These are phyloP conservation scores for Linurgus olivaceus DNA, from an alignment of 2,797 vertebrate genomes.

Conservation along the genomic window DNA sequence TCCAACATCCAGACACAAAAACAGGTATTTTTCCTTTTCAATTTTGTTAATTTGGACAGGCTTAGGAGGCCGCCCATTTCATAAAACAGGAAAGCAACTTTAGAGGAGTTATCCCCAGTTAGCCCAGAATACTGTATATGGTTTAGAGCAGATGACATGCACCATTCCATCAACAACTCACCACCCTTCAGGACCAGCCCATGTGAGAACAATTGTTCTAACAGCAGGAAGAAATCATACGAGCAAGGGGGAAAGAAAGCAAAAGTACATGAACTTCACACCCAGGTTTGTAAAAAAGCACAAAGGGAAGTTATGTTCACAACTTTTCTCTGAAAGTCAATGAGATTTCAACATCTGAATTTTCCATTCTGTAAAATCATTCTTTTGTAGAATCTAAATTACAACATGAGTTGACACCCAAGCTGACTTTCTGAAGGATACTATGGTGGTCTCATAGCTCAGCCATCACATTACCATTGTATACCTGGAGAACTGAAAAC, in stretches of 20 bases:
- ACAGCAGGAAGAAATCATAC: conserved; percentile 7
- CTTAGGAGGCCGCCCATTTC: conserved; percentile 37
- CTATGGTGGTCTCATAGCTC: background rate
- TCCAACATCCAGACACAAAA: conserved; percentile 33
- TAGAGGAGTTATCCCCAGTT: conserved; percentile 55
- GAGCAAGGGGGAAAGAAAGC: conserved; percentile 1
- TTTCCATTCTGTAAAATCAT: background rate
- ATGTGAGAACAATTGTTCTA: conserved; percentile 44
- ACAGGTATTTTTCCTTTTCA: background rate
- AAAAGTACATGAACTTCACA: background rate
- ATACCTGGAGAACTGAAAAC: background rate
- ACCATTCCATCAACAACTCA: conserved; percentile 62
- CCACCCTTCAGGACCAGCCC: background rate
- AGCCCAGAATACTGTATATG: conserved; percentile 39
- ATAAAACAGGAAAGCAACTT: conserved; percentile 68
- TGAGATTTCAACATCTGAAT: background rate
- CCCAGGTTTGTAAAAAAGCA: background rate
- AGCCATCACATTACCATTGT: background rate
- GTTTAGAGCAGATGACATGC: conserved; percentile 61
- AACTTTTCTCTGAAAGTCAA: background rate
- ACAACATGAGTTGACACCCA: background rate
- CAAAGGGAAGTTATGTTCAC: background rate
- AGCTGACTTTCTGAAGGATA: background rate
- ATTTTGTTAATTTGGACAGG: conserved; percentile 41
- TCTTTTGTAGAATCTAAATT: background rate